A percentile compares a stretch with the other conserved stretches of the same genome.
These are phyloP conservation scores for Oreonectes daqikongensis DNA, from an alignment of 2,797 vertebrate species.

Conservation along the genomic window DNA sequence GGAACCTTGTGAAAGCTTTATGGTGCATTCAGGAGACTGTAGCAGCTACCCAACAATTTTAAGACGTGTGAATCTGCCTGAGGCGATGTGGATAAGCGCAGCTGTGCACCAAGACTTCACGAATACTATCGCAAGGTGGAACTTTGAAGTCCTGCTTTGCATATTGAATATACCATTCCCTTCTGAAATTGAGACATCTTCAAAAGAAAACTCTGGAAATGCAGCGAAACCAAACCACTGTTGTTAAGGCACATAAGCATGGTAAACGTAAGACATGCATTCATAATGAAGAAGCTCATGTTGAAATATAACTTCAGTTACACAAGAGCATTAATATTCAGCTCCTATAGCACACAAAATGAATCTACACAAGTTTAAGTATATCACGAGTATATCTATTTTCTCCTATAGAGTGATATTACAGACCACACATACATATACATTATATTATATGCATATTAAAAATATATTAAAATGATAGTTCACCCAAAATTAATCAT, in stretches of 20 bases:
- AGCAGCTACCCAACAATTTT: slow-evolving; percentile 46
- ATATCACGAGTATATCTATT: neutral
- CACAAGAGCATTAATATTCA: slow-evolving; percentile 56
- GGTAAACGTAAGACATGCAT: slow-evolving; percentile 35
- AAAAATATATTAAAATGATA: too few species aligned
- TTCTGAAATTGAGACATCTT: slow-evolving; percentile 45
- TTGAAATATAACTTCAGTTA: slow-evolving; percentile 54
- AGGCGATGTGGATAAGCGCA: slow-evolving; percentile 49
- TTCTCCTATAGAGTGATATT: neutral
- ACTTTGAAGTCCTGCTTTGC: slow-evolving; percentile 53
- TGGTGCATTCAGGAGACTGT: slow-evolving; percentile 29
- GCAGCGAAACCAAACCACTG: slow-evolving; percentile 1
- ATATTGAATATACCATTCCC: slow-evolving; percentile 30
- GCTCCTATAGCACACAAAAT: slow-evolving; percentile 50
- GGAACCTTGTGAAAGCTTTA: slow-evolving; percentile 55
- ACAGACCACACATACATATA: neutral
- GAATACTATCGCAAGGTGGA: slow-evolving; percentile 40
- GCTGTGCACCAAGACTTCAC: slow-evolving; percentile 48
- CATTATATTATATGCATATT: too few species aligned
- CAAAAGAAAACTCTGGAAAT: slow-evolving; percentile 40
- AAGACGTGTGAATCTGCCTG: slow-evolving; percentile 26
- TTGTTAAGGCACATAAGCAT: slow-evolving; percentile 21
- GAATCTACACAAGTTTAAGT: slow-evolving; percentile 6
- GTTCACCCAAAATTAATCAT: too few species aligned
- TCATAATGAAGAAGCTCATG: slow-evolving; percentile 43